Evolutionary conservation across 2,113 vertebrate genomes (phyloP).

Genomic region (Pseudorhombus dupliciocellatus): DNA sequence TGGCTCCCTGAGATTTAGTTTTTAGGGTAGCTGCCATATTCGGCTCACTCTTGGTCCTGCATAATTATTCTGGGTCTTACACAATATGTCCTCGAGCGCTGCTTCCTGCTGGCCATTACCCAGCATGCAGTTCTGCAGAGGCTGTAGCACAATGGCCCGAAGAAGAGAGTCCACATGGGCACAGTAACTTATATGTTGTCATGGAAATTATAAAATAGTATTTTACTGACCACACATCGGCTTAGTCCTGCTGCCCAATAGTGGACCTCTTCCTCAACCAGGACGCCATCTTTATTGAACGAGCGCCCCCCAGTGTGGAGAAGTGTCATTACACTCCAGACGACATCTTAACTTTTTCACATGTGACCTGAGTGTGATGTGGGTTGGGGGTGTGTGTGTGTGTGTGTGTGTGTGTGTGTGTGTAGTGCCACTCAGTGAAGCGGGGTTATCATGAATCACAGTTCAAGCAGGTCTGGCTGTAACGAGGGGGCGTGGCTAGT

Average conservation of each 20-base stretch:
- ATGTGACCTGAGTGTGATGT: too few species aligned
- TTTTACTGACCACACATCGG: not conserved
- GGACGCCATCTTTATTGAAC: not conserved
- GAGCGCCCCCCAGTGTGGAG: slow-evolving; percentile 36
- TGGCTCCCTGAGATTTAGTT: not conserved
- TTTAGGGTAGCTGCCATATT: too few species aligned
- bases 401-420: too few species aligned
- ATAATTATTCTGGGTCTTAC: too few species aligned
- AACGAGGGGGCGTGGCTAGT: slow-evolving; percentile 36
- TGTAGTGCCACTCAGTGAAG: not conserved
- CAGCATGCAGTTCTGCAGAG: too few species aligned
- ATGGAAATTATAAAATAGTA: not conserved
- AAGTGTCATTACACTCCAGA: not conserved
- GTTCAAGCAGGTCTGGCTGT: not conserved
- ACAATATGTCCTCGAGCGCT: too few species aligned
- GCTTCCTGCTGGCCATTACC: too few species aligned
- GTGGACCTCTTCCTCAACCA: not conserved
- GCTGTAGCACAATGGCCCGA: too few species aligned
- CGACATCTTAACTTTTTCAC: not conserved
- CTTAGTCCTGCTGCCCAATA: not conserved
- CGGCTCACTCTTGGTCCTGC: too few species aligned
- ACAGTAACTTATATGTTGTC: too few species aligned
- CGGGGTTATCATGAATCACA: not conserved
- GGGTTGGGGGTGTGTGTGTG: too few species aligned
- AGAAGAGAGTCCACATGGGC: too few species aligned